Evolutionary conservation across 1,140 invertebrate genomes (phyloP), one percentile per base, ranked within the genome.

Genomic region (Sitobion miscanthi): DNA sequence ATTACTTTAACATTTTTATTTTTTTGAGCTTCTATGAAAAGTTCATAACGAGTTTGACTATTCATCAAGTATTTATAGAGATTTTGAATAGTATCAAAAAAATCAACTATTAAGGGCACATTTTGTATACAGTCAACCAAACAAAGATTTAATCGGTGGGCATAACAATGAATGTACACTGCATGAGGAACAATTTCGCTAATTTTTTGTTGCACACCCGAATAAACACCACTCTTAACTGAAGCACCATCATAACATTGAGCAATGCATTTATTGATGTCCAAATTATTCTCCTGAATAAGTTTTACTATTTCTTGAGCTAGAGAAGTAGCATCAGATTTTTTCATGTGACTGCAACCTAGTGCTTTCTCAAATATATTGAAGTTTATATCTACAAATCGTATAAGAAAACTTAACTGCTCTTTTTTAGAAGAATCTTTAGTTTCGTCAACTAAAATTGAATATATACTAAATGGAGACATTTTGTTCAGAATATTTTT

Each of bases 401-500:
- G 14, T 90, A 54, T 57, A 54, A 90, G 2, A 54, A 90, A 54
- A 54, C 49, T 57, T 21, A 54, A 38, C n/a, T 90, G 88, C n/a
- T 90, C 88, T 35, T 52, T 35, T 52, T 90, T 90, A 54, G 88
- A 90, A 20, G 21, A 35, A 90, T 90, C 88, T 90, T 90, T 54
- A 35, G 88, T 90, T 52, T 90, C 88, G 21, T 90, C 88, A 57
- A 57, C 88, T 47, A 57, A 49, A 90, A 90, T 57, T 57, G 88
- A 35, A 90, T 90, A 54, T 17, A 90, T 14, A 35, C 88, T 17
- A 90, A 57, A 47, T 95, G 47, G 14, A 57, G 38, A 30, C 45
- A 90, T 62, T 47, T 90, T 62, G 35, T 9, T 62, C 2, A 90
- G 7, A 4, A 90, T 90, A 38, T 38, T 90, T 57, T 54, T 38